These are phyloP conservation scores for Mechanitis mazaeus DNA, from an alignment of 2,888 invertebrate species.

Conservation along the genomic window DNA sequence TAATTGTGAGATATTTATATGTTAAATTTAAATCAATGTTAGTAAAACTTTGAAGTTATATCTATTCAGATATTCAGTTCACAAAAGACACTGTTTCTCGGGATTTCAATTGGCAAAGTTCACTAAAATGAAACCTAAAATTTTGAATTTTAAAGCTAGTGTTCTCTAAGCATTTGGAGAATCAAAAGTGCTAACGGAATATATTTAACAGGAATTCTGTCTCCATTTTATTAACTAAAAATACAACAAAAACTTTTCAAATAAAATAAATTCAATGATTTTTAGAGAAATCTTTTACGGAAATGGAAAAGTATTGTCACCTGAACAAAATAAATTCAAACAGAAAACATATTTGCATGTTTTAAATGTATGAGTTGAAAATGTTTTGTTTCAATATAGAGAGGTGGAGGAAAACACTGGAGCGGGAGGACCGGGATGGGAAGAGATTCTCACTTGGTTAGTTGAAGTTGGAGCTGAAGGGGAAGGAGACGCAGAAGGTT, in stretches of 20 bases:
- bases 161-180: slow-evolving; percentile 26
- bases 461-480: slow-evolving; percentile 92
- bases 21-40: not conserved
- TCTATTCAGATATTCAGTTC: slow-evolving; percentile 52
- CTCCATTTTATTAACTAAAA: not conserved
- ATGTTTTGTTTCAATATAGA: slow-evolving; percentile 33
- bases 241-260: not conserved
- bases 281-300: slow-evolving; percentile 8
- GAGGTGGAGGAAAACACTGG: slow-evolving; percentile 58
- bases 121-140: slow-evolving; percentile 57
- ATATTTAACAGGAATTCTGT: slow-evolving; percentile 8
- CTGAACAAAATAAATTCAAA: slow-evolving; percentile 11
- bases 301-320: slow-evolving; percentile 12
- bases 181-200: slow-evolving; percentile 26
- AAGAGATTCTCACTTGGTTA: slow-evolving; percentile 94
- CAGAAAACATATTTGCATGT: slow-evolving; percentile 5
- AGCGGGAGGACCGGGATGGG: slow-evolving; percentile 72
- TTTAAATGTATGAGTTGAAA: not conserved
- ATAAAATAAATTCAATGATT: slow-evolving; percentile 11
- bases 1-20: not conserved
- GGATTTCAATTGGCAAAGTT: slow-evolving; percentile 49
- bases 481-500: slow-evolving; percentile 69
- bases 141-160: slow-evolving; percentile 44
- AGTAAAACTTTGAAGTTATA: slow-evolving; percentile 23
- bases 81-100: slow-evolving; percentile 46